phyloP scores from a whole-genome alignment of 2,888 invertebrate species.

The Patella caerulea region DNA sequence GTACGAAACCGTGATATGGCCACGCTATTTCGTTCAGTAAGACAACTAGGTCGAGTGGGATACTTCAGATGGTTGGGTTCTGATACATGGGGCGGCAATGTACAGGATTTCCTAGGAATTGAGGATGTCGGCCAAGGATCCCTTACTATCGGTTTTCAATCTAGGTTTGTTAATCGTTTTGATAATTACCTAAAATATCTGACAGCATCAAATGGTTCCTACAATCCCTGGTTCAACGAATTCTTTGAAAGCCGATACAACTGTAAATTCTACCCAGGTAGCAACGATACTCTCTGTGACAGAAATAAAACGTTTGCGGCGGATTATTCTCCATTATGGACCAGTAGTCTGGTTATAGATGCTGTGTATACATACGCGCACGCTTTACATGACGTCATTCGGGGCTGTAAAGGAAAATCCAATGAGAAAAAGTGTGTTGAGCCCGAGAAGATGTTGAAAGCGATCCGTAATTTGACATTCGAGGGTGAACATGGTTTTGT shows the following conservation, averaged over 20 bases:
- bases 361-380: constrained; percentile 40
- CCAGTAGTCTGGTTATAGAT: constrained; percentile 37
- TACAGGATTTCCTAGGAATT: constrained; percentile 34
- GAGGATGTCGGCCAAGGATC: constrained; percentile 38
- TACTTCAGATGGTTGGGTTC: constrained; percentile 48
- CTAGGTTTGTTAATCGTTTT: constrained; percentile 20
- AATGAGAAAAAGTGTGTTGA: constrained; percentile 24
- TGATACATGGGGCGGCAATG: constrained; percentile 44
- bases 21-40: constrained; percentile 28
- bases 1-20: constrained; percentile 23
- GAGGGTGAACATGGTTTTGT: constrained; percentile 32
- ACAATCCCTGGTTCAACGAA: constrained; percentile 24
- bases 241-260: constrained; percentile 9
- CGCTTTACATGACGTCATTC: constrained; percentile 31
- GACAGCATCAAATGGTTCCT: background rate
- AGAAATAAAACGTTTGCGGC: background rate
- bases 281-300: constrained; percentile 7
- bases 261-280: background rate
- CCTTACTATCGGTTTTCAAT: constrained; percentile 37
- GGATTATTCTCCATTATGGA: constrained; percentile 31
- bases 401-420: constrained; percentile 25
- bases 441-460: constrained; percentile 15
- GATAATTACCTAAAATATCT: constrained; percentile 15
- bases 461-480: constrained; percentile 31
- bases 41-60: constrained; percentile 20